Conservation (phyloP, 2,797 vertebrate genomes). For the Notoglanidium macrostoma region DNA sequence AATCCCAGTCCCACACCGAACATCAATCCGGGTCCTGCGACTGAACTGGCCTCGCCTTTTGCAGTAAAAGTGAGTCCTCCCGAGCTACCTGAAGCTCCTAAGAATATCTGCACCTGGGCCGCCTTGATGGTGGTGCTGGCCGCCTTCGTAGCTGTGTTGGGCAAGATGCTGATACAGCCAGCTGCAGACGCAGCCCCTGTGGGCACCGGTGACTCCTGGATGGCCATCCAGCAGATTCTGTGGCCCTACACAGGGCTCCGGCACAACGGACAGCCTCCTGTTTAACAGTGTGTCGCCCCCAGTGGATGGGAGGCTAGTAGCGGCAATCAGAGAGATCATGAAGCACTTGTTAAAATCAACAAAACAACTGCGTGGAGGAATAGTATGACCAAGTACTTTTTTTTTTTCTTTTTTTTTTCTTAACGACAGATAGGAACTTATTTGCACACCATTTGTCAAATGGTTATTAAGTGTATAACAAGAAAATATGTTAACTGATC, state of each 20-base stretch:
- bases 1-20: slow-evolving; percentile 46
- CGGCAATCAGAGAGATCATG: background rate
- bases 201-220: slow-evolving; percentile 87
- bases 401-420: background rate
- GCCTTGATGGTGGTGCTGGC: slow-evolving; percentile 80
- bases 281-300: slow-evolving; percentile 66
- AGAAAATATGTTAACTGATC: background rate
- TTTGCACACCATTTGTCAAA: background rate
- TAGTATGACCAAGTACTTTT: slow-evolving; percentile 4
- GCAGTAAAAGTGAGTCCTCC: slow-evolving; percentile 63
- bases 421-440: background rate
- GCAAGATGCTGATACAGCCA: slow-evolving; percentile 84
- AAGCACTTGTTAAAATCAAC: slow-evolving; percentile 4
- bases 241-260: slow-evolving; percentile 88
- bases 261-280: slow-evolving; percentile 86
- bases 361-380: background rate
- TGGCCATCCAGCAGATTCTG: slow-evolving; percentile 87
- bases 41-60: slow-evolving; percentile 57
- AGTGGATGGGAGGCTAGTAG: background rate
- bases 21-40: slow-evolving; percentile 59
- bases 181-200: slow-evolving; percentile 84
- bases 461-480: background rate
- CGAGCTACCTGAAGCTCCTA: slow-evolving; percentile 70
- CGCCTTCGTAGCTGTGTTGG: slow-evolving; percentile 82
- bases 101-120: slow-evolving; percentile 79